phyloP scores from a whole-genome alignment of 2,888 invertebrate species.

The Melanotus villosus region DNA sequence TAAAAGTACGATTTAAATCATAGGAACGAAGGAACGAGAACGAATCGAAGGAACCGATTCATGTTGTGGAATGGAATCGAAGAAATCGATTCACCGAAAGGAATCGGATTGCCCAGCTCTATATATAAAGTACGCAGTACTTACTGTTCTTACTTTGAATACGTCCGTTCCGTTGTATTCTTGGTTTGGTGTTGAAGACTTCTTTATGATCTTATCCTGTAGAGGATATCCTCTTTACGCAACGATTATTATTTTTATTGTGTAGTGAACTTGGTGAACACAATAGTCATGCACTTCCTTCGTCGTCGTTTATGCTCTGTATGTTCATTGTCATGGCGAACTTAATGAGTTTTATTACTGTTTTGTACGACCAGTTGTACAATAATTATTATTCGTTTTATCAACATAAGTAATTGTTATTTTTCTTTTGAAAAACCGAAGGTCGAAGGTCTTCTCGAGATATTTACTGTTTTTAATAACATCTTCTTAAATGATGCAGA shows the following conservation, averaged over 20 bases:
- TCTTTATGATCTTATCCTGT: constrained; percentile 56
- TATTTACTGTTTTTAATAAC: no score
- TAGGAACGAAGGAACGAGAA: no score
- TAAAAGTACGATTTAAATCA: no score
- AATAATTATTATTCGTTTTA: constrained; percentile 14
- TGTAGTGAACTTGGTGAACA: constrained; percentile 56
- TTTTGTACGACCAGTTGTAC: constrained; percentile 11
- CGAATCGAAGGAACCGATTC: no score
- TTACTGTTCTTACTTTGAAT: neutral
- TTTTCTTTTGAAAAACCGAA: no score
- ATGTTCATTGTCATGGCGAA: constrained; percentile 24
- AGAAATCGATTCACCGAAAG: no score
- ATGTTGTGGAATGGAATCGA: no score
- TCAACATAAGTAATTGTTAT: constrained; percentile 5
- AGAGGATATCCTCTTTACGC: constrained; percentile 63
- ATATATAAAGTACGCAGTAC: neutral
- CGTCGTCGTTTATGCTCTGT: constrained; percentile 34
- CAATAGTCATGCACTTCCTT: constrained; percentile 56
- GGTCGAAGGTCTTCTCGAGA: neutral
- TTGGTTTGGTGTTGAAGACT: constrained; percentile 35
- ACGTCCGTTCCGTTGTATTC: constrained; percentile 17
- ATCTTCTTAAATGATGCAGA: no score
- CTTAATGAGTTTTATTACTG: constrained; percentile 20
- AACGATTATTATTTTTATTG: constrained; percentile 62
- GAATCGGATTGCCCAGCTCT: no score